Conservation (phyloP, 2,797 vertebrate genomes). For the Botia kubotai region DNA sequence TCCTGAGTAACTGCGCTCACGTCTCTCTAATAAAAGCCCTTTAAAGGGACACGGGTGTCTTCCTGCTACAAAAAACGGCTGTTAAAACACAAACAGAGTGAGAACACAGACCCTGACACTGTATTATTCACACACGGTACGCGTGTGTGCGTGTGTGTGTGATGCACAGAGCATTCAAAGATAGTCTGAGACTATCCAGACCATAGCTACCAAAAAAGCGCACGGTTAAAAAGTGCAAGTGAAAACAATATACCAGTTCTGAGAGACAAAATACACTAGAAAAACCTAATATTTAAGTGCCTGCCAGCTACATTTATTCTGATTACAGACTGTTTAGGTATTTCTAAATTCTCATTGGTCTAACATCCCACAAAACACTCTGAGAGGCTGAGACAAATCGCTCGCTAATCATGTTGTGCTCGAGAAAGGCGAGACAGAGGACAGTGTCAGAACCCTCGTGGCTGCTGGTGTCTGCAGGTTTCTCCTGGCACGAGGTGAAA, state of each 20-base stretch:
- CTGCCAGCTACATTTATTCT: no score
- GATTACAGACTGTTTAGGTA: no score
- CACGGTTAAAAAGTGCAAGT: background rate
- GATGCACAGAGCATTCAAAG: background rate
- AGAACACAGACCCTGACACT: slow-evolving; percentile 3
- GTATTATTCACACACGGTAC: slow-evolving; percentile 12
- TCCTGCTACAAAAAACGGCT: slow-evolving; percentile 18
- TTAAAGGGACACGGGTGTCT: slow-evolving; percentile 42
- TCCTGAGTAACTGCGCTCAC: slow-evolving; percentile 9
- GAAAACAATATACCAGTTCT: background rate
- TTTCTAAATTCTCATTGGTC: background rate
- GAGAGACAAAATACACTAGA: background rate
- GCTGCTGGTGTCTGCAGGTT: background rate
- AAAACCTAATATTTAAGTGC: background rate
- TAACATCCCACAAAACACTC: background rate
- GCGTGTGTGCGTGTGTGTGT: background rate
- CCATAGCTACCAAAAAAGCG: background rate
- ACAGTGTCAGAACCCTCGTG: slow-evolving; percentile 19
- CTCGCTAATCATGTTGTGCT: background rate
- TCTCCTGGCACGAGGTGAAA: slow-evolving; percentile 51
- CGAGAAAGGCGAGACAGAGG: background rate
- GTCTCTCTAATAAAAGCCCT: slow-evolving; percentile 40
- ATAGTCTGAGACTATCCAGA: background rate
- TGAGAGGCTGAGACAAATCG: background rate
- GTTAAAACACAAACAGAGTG: slow-evolving; percentile 20